Evolutionary conservation across 2,113 vertebrate species (phyloP).

Genomic region (Sclerurus mexicanus): DNA sequence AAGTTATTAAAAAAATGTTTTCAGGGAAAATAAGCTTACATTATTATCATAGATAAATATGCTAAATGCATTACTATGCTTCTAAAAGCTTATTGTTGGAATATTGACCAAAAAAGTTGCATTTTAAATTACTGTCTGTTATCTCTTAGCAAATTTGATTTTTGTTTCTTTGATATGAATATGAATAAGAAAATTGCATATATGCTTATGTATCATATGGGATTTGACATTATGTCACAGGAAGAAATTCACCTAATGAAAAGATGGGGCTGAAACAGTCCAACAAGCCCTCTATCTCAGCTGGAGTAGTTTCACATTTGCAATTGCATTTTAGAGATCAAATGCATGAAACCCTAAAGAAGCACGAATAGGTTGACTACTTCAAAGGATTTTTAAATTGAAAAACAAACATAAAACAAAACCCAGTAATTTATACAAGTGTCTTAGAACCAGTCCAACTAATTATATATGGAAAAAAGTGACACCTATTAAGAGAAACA

Average conservation of each 20-base stretch:
- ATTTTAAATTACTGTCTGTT: background rate
- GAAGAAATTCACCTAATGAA: background rate
- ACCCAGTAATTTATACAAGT: conserved; percentile 15
- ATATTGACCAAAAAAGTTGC: background rate
- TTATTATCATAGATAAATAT: background rate
- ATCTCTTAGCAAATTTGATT: background rate
- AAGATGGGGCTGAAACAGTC: background rate
- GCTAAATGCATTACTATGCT: background rate
- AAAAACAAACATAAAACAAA: conserved; percentile 34
- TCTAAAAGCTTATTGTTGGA: background rate
- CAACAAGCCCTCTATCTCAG: background rate
- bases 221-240: background rate
- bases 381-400: conserved; percentile 52
- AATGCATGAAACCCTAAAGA: conserved; percentile 38
- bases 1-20: background rate
- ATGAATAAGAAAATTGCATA: background rate
- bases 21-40: background rate
- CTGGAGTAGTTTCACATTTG: background rate
- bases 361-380: background rate
- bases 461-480: conserved; percentile 10
- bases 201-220: background rate
- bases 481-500: conserved; percentile 21
- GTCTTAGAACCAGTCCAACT: background rate
- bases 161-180: background rate
- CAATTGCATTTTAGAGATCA: conserved; percentile 41